Base-by-base conservation (phyloP, 2,797 vertebrate species). In the Strix occidentalis region DNA sequence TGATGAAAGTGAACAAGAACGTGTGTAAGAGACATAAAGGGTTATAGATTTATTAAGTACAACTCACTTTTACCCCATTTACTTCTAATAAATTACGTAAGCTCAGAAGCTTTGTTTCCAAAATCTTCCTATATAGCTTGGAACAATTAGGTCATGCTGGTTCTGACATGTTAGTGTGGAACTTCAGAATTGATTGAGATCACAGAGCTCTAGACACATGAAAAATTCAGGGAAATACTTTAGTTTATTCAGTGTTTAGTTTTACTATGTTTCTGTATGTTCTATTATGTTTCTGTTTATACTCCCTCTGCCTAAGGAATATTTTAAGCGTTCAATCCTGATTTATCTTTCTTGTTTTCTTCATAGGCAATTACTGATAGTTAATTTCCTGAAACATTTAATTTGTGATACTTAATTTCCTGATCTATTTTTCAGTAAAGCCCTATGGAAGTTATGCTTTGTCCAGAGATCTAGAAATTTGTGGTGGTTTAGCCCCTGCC, bases 1-100 rank as follows among this genome's bases (percentile, higher is more conserved):
- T 99, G 97, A 84, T 29, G 87, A 77, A 94, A 80, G 57, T 1
- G 15, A 68, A 94, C 14, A 90, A 80, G 41, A 75, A 77, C 9
- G 35, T 39, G 19, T 20, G 16, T 81, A 64, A 96, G 45, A 75
- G 25, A 81, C 26, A 58, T 16, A 56, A 82, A 43, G 19, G 12
- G 9, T 87, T 80, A 60, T 8, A 68, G 29, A 63, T 45, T 51
- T 48, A 29, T 39, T 54, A 89, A 71, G 13, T 24, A 26, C 45
- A 74, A 41, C 8, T 84, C 33, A 69, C 29, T 91, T 87, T 53
- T 60, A 74, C 35, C 29, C 29, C 4, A 56, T 66, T 69, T 79
- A 9, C 39, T 87, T 82, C 43, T 91, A 71, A 82, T 58, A 57
- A 15, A 71, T 56, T 70, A 46, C 15, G 9, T 89, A 50, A 78